Conservation (phyloP, 1,140 invertebrate genomes). For the Aphaenogaster rudis region DNA sequence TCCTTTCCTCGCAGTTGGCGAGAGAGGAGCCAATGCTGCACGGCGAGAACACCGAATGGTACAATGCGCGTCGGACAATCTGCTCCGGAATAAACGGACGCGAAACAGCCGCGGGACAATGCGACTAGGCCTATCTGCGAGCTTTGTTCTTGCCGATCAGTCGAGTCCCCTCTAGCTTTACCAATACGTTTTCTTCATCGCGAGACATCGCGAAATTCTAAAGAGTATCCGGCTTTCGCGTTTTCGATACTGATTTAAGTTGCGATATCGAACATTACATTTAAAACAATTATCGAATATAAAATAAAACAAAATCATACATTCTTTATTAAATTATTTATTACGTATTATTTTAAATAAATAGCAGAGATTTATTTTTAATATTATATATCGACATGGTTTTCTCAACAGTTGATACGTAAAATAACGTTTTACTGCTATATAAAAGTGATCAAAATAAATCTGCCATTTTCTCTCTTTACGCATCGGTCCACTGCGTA, state of each 20-base stretch:
- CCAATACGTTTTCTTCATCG: slow-evolving; percentile 32
- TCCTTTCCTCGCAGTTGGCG: slow-evolving; percentile 77
- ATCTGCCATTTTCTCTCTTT: slow-evolving; percentile 33
- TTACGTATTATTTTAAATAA: neutral
- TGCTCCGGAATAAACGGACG: slow-evolving; percentile 54
- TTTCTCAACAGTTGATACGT: neutral
- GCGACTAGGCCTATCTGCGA: slow-evolving; percentile 70
- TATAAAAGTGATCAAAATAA: slow-evolving; percentile 29
- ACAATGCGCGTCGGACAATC: slow-evolving; percentile 65
- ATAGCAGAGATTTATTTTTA: neutral
- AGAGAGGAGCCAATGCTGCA: slow-evolving; percentile 65
- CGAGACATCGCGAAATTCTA: neutral
- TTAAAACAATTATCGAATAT: neutral
- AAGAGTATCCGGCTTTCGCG: neutral
- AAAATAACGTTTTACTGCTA: neutral
- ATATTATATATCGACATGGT: neutral
- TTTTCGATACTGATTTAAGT: neutral
- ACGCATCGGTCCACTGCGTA: slow-evolving; percentile 17
- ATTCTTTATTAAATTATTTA: too few species aligned
- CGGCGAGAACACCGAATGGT: slow-evolving; percentile 69
- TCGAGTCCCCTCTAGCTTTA: neutral
- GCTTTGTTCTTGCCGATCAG: slow-evolving; percentile 80
- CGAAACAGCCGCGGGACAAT: slow-evolving; percentile 72
- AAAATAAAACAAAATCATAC: neutral
- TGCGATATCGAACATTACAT: neutral